These are phyloP conservation scores for Kryptolebias ocellatus DNA, from an alignment of 2,797 vertebrate genomes.

Conservation along the genomic window DNA sequence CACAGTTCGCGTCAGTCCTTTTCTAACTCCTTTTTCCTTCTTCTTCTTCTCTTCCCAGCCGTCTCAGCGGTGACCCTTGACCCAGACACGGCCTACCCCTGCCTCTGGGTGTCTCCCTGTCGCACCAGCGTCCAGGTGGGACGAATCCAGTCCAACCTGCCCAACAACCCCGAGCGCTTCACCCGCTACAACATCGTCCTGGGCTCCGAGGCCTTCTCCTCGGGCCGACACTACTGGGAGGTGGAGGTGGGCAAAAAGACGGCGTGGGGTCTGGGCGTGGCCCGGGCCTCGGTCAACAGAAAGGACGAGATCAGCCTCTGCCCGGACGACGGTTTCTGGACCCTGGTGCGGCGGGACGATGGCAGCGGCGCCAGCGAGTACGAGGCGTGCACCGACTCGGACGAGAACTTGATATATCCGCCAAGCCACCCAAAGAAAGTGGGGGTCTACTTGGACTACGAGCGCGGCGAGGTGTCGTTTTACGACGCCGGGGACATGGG, in stretches of 20 bases:
- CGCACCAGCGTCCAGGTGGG: slow-evolving; percentile 74
- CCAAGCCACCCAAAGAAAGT: slow-evolving; percentile 65
- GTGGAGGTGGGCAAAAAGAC: slow-evolving; percentile 80
- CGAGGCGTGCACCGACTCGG: slow-evolving; percentile 80
- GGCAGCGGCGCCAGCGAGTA: slow-evolving; percentile 73
- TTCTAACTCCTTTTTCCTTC: not conserved
- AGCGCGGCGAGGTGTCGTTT: slow-evolving; percentile 73
- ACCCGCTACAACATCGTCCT: slow-evolving; percentile 82
- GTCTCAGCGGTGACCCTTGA: slow-evolving; percentile 68
- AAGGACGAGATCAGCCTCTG: slow-evolving; percentile 77
- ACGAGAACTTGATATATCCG: slow-evolving; percentile 74
- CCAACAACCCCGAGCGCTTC: slow-evolving; percentile 81
- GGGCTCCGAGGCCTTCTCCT: slow-evolving; percentile 74
- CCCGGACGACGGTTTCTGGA: slow-evolving; percentile 81
- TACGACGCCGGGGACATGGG: slow-evolving; percentile 79
- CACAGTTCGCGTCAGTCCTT: not conserved
- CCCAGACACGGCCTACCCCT: slow-evolving; percentile 78
- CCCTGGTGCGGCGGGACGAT: slow-evolving; percentile 72
- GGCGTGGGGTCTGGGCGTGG: slow-evolving; percentile 83
- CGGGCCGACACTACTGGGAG: slow-evolving; percentile 82
- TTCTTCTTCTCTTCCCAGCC: slow-evolving; percentile 36
- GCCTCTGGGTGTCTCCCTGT: slow-evolving; percentile 75
- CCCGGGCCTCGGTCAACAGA: slow-evolving; percentile 73
- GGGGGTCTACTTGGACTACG: slow-evolving; percentile 80
- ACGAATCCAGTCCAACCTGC: slow-evolving; percentile 72